phyloP scores from a whole-genome alignment of 2,888 invertebrate species.

The Caenorhabditis doughertyi region DNA sequence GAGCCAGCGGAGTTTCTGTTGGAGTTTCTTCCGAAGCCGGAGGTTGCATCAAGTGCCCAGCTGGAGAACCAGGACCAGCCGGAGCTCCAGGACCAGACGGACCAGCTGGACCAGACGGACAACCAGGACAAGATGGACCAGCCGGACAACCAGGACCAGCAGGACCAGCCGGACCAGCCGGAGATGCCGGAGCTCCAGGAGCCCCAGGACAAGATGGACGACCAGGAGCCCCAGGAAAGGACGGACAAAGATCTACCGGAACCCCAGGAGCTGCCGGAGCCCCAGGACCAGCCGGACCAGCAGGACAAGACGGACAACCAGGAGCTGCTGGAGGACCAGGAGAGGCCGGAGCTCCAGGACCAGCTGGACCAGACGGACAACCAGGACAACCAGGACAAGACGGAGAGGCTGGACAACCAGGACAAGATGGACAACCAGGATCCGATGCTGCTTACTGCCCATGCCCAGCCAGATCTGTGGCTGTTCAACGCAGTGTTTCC shows the following conservation, averaged over 20 bases:
- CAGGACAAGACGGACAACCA: conserved; percentile 64
- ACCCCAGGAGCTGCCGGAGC: conserved; percentile 67
- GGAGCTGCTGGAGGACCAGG: conserved; percentile 68
- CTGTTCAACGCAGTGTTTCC: conserved; percentile 49
- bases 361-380: conserved; percentile 62
- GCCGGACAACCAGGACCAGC: conserved; percentile 38
- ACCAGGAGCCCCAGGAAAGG: conserved; percentile 67
- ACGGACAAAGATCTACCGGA: conserved; percentile 66
- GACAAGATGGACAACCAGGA: conserved; percentile 68
- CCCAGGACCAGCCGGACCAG: conserved; percentile 65
- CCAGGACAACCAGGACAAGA: conserved; percentile 62
- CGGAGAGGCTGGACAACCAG: conserved; percentile 62
- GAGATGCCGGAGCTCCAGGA: conserved; percentile 70
- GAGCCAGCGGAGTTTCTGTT: conserved; percentile 61
- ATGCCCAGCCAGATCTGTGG: conserved; percentile 62
- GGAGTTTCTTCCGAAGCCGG: conserved; percentile 23
- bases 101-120: conserved; percentile 68
- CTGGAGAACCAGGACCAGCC: conserved; percentile 65
- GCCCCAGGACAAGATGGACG: conserved; percentile 66
- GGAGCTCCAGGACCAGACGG: conserved; percentile 70
- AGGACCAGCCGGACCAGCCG: conserved; percentile 68
- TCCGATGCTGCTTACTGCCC: conserved; percentile 71
- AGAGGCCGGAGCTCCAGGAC: conserved; percentile 65
- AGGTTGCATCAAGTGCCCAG: conserved; percentile 66
- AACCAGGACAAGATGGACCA: conserved; percentile 68